Conservation (phyloP, 35 echinoderm and acorn worm genomes). For the Patiria miniata region DNA sequence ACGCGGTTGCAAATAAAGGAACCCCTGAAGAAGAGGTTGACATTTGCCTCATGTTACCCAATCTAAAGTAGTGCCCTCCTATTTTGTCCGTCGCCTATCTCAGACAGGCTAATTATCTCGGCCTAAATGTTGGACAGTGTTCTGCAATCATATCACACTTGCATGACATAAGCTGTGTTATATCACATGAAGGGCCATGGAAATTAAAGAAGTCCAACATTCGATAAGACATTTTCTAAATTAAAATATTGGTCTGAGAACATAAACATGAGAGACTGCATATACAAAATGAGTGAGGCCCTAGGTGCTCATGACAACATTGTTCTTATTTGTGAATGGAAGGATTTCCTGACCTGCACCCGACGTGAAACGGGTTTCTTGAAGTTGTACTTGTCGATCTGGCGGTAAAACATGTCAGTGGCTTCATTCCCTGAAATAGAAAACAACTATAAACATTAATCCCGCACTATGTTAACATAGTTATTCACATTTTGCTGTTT, state of each 20-base stretch:
- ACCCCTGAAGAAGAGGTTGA: too few relatives aligned
- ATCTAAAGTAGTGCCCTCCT: too few relatives aligned
- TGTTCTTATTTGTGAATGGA: not conserved
- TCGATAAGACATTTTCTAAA: not conserved
- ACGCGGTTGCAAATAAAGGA: too few relatives aligned
- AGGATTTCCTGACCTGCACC: slow-evolving; percentile 60
- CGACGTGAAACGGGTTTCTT: slow-evolving; percentile 81
- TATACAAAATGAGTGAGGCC: not conserved
- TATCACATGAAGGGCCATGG: not conserved
- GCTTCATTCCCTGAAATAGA: slow-evolving; percentile 72
- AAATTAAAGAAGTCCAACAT: not conserved
- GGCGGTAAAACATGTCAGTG: slow-evolving; percentile 97
- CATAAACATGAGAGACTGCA: not conserved
- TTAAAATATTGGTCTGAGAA: not conserved
- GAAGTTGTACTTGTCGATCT: slow-evolving; percentile 93
- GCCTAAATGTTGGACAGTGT: too few relatives aligned
- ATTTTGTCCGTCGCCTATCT: too few relatives aligned
- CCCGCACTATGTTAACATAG: too few relatives aligned
- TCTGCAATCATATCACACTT: too few relatives aligned
- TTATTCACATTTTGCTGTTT: too few relatives aligned
- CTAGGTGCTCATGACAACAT: not conserved
- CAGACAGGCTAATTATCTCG: too few relatives aligned
- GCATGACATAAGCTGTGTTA: too few relatives aligned
- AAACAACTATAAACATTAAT: not conserved
- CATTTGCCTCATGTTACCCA: too few relatives aligned